Percentiles rank a stretch among this genome's conserved stretches.
Conservation (phyloP, 1,140 invertebrate genomes). For the Drosophila baimaii region DNA sequence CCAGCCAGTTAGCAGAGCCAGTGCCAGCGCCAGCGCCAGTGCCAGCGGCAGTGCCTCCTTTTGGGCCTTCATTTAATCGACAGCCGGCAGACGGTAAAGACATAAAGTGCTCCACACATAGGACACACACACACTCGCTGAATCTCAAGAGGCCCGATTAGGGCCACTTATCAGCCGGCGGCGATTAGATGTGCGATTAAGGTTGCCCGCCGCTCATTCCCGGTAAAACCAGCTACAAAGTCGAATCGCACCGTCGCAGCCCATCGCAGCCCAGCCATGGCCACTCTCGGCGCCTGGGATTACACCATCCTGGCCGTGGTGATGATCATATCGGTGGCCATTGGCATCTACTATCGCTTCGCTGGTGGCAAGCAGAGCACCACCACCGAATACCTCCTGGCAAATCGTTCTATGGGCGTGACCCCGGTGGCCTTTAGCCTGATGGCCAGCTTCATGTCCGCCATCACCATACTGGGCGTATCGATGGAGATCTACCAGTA, state of each 20-base stretch:
- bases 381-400: constrained; percentile 85
- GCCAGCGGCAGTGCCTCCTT: background rate
- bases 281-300: constrained; percentile 85
- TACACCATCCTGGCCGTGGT: constrained; percentile 88
- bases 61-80: constrained; percentile 60
- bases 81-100: constrained; percentile 68
- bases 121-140: background rate
- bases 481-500: constrained; percentile 93
- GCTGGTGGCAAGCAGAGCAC: constrained; percentile 95
- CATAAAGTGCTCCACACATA: constrained; percentile 8
- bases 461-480: constrained; percentile 94
- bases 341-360: constrained; percentile 93
- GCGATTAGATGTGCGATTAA: constrained; percentile 68
- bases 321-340: constrained; percentile 87
- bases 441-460: constrained; percentile 98
- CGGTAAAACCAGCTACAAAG: constrained; percentile 5
- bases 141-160: constrained; percentile 62
- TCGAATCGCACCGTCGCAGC: background rate
- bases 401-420: constrained; percentile 84
- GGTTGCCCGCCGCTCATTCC: too few species aligned
- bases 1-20: constrained; percentile 2
- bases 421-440: constrained; percentile 93
- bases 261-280: constrained; percentile 39
- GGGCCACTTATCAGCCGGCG: constrained; percentile 54
- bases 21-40: background rate